Conservation (phyloP, 2,888 invertebrate genomes). For the Ectemnius lituratus region DNA sequence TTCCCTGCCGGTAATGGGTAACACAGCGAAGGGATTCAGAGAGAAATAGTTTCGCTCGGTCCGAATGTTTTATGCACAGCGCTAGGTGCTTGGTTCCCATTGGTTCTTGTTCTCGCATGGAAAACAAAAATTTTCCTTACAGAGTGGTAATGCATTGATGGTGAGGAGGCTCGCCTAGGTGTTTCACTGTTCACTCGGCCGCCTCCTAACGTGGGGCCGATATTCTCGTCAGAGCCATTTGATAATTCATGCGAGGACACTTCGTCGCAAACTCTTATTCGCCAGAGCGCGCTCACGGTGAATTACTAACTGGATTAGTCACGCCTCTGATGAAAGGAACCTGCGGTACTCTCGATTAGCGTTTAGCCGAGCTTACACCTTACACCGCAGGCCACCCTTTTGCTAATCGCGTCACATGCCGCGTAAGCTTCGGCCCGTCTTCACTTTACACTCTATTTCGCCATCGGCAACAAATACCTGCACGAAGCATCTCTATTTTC, state of each 20-base stretch:
- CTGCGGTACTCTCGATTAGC: slow-evolving; percentile 45
- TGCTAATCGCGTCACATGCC: slow-evolving; percentile 36
- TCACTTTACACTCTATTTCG: slow-evolving; percentile 61
- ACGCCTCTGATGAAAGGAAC: slow-evolving; percentile 72
- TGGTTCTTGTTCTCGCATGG: no score
- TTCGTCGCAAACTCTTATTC: slow-evolving; percentile 67
- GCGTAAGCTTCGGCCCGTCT: slow-evolving; percentile 55
- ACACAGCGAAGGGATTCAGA: no score
- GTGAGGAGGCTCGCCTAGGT: slow-evolving; percentile 20
- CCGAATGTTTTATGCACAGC: no score
- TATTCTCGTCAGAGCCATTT: slow-evolving; percentile 55
- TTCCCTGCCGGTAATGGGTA: neutral
- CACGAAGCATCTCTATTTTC: slow-evolving; percentile 28
- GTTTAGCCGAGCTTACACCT: slow-evolving; percentile 59
- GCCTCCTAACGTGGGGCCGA: slow-evolving; percentile 29
- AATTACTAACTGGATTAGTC: slow-evolving; percentile 75
- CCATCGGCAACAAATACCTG: slow-evolving; percentile 43
- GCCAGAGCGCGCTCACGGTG: slow-evolving; percentile 66
- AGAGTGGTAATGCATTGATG: slow-evolving; percentile 30
- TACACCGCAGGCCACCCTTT: slow-evolving; percentile 38
- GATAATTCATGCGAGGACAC: slow-evolving; percentile 67
- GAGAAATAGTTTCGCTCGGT: no score
- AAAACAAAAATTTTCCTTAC: no score
- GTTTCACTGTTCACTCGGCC: slow-evolving; percentile 34
- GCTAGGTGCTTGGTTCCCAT: no score